Percentiles rank a stretch among this genome's conserved stretches.
These are phyloP conservation scores for Hirudinaria manillensis DNA, from an alignment of 2,888 invertebrate genomes.

Conservation along the genomic window DNA sequence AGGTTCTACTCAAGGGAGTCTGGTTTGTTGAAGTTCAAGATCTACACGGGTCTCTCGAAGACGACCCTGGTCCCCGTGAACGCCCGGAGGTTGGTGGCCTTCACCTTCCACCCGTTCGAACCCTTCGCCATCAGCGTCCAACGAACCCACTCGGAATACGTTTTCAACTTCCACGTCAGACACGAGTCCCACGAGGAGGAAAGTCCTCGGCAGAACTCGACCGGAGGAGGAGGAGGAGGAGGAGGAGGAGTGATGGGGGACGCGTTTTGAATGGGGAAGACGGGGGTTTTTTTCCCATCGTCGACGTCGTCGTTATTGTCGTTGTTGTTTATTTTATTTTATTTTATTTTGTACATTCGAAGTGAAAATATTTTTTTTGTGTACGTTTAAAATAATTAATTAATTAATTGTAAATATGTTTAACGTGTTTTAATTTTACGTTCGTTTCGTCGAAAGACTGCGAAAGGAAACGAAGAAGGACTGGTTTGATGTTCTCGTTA, in stretches of 20 bases:
- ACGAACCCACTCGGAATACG: conserved; percentile 82
- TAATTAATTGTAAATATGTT: no score
- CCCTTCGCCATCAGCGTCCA: conserved; percentile 93
- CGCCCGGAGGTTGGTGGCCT: conserved; percentile 74
- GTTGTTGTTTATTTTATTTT: no score
- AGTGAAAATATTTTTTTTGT: no score
- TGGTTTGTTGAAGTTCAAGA: conserved; percentile 70
- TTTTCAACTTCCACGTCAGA: conserved; percentile 87
- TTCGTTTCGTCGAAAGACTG: no score
- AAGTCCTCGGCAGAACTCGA: background rate
- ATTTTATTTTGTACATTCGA: no score
- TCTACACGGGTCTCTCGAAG: conserved; percentile 62
- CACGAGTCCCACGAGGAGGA: conserved; percentile 52
- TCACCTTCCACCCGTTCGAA: conserved; percentile 90
- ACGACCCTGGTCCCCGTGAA: conserved; percentile 60
- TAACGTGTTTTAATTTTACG: no score
- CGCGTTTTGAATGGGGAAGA: no score
- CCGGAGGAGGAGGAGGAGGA: background rate
- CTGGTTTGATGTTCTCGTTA: no score
- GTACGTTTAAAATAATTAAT: no score
- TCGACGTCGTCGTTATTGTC: no score
- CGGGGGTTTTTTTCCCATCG: no score
- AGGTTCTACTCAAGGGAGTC: conserved; percentile 80
- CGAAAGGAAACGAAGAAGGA: no score
- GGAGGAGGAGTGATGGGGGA: background rate